Conservation (phyloP, 2,888 invertebrate genomes). For the Patella depressa region DNA sequence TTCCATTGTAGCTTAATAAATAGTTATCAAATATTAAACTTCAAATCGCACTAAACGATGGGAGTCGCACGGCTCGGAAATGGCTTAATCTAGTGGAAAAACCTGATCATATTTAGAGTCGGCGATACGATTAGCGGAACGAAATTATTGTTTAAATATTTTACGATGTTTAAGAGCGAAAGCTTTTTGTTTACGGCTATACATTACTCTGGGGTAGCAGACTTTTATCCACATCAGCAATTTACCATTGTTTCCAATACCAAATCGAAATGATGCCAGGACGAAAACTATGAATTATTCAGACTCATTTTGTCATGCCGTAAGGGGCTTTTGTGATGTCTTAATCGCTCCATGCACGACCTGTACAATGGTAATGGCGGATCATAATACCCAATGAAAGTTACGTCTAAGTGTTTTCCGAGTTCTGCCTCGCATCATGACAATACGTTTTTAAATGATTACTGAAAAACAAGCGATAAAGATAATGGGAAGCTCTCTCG, state of each 20-base stretch:
- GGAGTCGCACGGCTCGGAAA: constrained; percentile 8
- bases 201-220: constrained; percentile 10
- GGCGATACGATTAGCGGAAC: constrained; percentile 7
- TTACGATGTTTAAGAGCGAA: constrained; percentile 6
- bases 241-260: neutral
- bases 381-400: neutral
- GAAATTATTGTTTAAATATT: constrained; percentile 12
- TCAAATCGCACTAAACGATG: constrained; percentile 4
- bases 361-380: neutral
- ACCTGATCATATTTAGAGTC: constrained; percentile 10
- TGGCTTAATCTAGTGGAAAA: constrained; percentile 8
- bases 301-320: constrained; percentile 9
- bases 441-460: constrained; percentile 8
- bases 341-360: neutral
- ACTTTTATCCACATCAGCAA: constrained; percentile 13
- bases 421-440: neutral
- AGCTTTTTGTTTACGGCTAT: constrained; percentile 7
- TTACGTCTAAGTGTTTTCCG: constrained; percentile 8
- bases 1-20: constrained; percentile 9
- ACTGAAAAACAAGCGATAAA: constrained; percentile 5
- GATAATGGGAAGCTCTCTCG: too few relatives aligned
- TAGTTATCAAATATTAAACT: constrained; percentile 7
- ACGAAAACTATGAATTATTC: constrained; percentile 1
- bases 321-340: constrained; percentile 9
- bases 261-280: constrained; percentile 9